phyloP scores from a whole-genome alignment of 1,140 invertebrate species.

The Drosophila sp. region DNA sequence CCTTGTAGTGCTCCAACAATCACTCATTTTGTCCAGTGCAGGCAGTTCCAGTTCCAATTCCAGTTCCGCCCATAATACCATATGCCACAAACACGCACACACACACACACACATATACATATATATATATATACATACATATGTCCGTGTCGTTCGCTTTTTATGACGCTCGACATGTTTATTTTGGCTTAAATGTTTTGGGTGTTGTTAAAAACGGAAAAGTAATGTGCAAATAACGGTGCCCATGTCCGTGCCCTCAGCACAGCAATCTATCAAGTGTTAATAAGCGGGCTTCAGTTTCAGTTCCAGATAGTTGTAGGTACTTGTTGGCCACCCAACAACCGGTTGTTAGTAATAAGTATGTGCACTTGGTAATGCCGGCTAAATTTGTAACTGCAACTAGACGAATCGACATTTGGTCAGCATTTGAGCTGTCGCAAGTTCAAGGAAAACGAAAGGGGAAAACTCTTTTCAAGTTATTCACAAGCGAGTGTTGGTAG shows the following conservation, averaged over 20 bases:
- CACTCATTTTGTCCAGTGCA: constrained; percentile 20
- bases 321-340: constrained; percentile 3
- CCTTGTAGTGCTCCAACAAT: constrained; percentile 16
- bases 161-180: constrained; percentile 65
- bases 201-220: constrained; percentile 74
- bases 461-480: neutral
- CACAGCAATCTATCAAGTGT: constrained; percentile 74
- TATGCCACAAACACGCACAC: constrained; percentile 5
- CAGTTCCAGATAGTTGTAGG: constrained; percentile 22
- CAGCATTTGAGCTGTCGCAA: constrained; percentile 1
- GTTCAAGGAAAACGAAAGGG: constrained; percentile 3
- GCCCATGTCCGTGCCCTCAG: constrained; percentile 56
- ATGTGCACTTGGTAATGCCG: constrained; percentile 15
- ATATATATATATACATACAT: too few relatives aligned
- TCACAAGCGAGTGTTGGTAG: neutral
- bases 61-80: constrained; percentile 4
- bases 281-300: constrained; percentile 66
- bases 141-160: constrained; percentile 49
- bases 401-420: neutral
- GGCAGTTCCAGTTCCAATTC: constrained; percentile 21
- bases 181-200: constrained; percentile 81
- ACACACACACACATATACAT: neutral
- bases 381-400: constrained; percentile 5
- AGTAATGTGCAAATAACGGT: constrained; percentile 77
- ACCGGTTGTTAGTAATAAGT: constrained; percentile 23